Evolutionary conservation across 2,797 vertebrate genomes (phyloP), one percentile per base, ranked within the genome.

Genomic region (Sphenodon punctatus): DNA sequence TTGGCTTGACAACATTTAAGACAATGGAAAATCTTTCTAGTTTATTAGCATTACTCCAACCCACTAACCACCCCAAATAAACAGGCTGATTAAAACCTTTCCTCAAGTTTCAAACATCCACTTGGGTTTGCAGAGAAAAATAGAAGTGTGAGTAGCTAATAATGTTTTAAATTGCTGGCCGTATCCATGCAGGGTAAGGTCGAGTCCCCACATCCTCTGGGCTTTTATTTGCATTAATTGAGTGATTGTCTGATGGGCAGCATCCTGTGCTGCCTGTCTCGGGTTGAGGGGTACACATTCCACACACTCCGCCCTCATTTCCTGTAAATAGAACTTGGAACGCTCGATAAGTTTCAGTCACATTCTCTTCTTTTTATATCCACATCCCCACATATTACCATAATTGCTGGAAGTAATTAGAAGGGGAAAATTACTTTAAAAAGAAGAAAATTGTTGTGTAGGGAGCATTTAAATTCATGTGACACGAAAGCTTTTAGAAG

Each of bases 351-450:
- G 27, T 72, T 80, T 69, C 39, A 65, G 72, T 79, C 65, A 64
- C 56, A 49, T 34, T 63, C 12, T 46, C 39, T 66, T 78, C 19
- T 84, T 85, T 92, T 90, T 84, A 70, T 69, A 73, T 63, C 67
- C 39, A 8, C 60, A 38, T 72, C 10, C 23, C 20, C 74, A 19
- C 34, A 19, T 70, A 87, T 89, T 84, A 84, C 72, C 49, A 75
- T 85, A 91, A 87, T 88, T 92, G 61, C 77, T 88, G 75, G 75
- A 88, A 90, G 65, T 84, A 88, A 90, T 87, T 87, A 89, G 22
- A 59, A 75, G 49, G 78, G 41, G 51, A 49, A 38, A 72, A 76
- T 27, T 85, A 10, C 49, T 41, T 64, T 34, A 69, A 73, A 25
- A 65, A 56, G 64, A 59, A 61, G 51, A 71, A 48, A 25, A 71